phyloP scores from a whole-genome alignment of 2,113 vertebrate genomes.

The Lophochroa leadbeateri region DNA sequence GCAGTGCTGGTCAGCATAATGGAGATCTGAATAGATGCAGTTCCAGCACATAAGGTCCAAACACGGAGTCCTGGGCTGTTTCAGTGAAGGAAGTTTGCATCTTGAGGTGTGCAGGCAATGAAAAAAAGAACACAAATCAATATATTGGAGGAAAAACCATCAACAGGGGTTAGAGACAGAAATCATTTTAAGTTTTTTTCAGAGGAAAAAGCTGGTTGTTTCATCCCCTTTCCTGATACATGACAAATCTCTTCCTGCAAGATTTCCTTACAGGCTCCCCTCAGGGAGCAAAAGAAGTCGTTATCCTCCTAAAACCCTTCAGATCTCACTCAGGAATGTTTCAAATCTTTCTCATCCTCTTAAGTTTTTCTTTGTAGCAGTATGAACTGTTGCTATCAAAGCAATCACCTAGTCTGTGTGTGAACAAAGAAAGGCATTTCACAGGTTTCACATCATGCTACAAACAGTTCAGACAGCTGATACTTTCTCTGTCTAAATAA shows the following conservation, averaged over 20 bases:
- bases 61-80: background rate
- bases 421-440: background rate
- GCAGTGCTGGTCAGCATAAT: background rate
- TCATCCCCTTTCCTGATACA: background rate
- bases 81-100: background rate
- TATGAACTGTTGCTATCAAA: constrained; percentile 60
- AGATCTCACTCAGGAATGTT: constrained; percentile 43
- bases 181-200: background rate
- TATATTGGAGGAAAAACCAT: background rate
- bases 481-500: background rate
- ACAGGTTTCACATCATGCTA: background rate
- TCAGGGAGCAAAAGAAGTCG: constrained; percentile 22
- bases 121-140: background rate
- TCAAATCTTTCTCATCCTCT: constrained; percentile 57
- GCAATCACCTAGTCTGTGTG: background rate
- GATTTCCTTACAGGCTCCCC: constrained; percentile 32
- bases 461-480: background rate
- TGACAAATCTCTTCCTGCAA: background rate
- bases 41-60: background rate
- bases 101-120: background rate
- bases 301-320: constrained; percentile 49
- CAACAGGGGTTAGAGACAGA: background rate
- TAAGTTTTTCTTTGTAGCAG: constrained; percentile 28
- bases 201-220: background rate
- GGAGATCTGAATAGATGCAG: background rate